phyloP scores from a whole-genome alignment of 2,797 vertebrate genomes.

The Brachymystax lenok region DNA sequence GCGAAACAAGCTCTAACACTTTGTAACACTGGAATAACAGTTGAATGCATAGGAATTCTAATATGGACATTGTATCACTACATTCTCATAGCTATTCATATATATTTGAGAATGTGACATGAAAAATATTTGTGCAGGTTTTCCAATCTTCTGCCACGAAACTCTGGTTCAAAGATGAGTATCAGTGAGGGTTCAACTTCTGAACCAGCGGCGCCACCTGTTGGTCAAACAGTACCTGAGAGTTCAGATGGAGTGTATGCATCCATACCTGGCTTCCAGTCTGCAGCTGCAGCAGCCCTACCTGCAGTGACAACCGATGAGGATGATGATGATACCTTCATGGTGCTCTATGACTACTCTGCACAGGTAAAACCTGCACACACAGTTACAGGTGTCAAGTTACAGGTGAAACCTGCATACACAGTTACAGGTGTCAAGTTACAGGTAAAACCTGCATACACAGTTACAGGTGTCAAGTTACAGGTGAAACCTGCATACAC shows the following conservation, averaged over 20 bases:
- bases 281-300: neutral
- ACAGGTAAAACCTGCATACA: no score
- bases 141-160: constrained; percentile 46
- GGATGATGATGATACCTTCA: constrained; percentile 59
- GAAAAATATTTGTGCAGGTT: constrained; percentile 37
- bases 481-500: no score
- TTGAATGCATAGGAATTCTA: neutral
- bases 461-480: no score
- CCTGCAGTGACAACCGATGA: neutral
- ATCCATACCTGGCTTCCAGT: constrained; percentile 50
- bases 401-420: constrained; percentile 70
- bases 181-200: constrained; percentile 25
- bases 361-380: constrained; percentile 76
- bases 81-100: neutral
- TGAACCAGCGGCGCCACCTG: constrained; percentile 28
- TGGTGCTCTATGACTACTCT: constrained; percentile 81
- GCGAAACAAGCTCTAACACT: neutral
- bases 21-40: constrained; percentile 1
- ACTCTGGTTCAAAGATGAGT: constrained; percentile 26
- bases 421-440: neutral
- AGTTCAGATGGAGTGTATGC: constrained; percentile 71
- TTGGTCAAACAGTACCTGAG: constrained; percentile 50
- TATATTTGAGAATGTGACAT: neutral
- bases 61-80: neutral
- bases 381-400: neutral